phyloP scores from a whole-genome alignment of 2,113 vertebrate genomes.

The Aegotheles bennettii region DNA sequence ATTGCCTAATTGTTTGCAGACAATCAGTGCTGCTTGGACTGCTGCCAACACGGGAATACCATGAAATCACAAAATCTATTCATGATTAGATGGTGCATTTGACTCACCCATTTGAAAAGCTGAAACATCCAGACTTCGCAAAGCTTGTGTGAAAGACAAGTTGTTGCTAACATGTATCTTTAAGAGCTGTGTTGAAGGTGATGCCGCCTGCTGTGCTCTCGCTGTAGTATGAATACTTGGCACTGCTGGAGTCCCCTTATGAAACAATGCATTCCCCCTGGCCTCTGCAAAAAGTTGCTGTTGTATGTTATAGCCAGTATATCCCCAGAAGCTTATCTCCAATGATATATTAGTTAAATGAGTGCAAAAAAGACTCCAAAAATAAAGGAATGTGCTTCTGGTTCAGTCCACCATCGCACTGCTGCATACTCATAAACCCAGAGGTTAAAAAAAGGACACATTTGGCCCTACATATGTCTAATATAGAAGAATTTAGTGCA shows the following conservation, averaged over 20 bases:
- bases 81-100: background rate
- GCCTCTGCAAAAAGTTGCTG: background rate
- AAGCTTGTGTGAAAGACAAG: background rate
- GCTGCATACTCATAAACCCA: background rate
- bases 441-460: background rate
- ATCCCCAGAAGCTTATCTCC: background rate
- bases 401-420: background rate
- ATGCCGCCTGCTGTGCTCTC: background rate
- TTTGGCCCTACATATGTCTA: background rate
- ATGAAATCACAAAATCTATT: background rate
- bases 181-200: background rate
- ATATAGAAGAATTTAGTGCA: background rate
- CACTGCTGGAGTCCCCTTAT: background rate
- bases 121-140: background rate
- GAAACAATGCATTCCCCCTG: background rate
- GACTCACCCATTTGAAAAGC: background rate
- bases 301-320: background rate
- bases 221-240: background rate
- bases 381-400: background rate
- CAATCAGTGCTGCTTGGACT: background rate
- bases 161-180: background rate
- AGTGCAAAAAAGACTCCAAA: background rate
- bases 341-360: background rate
- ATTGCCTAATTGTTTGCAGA: background rate
- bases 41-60: background rate